These are phyloP conservation scores for Odontocolon sp. DNA, from an alignment of 2,888 invertebrate species.

Conservation along the genomic window DNA sequence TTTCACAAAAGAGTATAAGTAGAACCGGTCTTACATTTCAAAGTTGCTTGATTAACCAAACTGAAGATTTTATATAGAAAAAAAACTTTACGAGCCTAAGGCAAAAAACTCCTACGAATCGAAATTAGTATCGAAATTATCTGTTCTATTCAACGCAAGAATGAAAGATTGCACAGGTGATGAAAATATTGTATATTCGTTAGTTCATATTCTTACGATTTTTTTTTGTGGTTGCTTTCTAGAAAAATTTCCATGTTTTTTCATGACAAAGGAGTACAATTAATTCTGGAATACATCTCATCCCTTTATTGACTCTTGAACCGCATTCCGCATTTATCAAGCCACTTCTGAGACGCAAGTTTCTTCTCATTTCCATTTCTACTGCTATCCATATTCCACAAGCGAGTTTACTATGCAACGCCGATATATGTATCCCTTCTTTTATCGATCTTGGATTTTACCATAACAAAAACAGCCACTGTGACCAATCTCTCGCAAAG, in stretches of 20 bases:
- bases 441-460: not conserved
- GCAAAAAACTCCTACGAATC: not conserved
- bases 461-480: slow-evolving; percentile 2
- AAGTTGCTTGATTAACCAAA: no score
- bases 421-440: not conserved
- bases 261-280: not conserved
- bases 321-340: not conserved
- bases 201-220: not conserved
- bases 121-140: not conserved
- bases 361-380: slow-evolving; percentile 6
- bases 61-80: no score
- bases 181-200: not conserved
- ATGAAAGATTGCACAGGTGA: not conserved
- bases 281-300: not conserved
- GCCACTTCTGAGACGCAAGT: not conserved
- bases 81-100: no score
- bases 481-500: not conserved
- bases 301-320: not conserved
- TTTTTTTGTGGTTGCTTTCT: not conserved
- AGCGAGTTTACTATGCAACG: no score
- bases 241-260: not conserved
- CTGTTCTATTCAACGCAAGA: not conserved
- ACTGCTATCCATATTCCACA: no score
- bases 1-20: no score
- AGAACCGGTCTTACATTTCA: no score